These are phyloP conservation scores for Gobio occitaniae DNA, from an alignment of 2,797 vertebrate genomes.

Conservation along the genomic window DNA sequence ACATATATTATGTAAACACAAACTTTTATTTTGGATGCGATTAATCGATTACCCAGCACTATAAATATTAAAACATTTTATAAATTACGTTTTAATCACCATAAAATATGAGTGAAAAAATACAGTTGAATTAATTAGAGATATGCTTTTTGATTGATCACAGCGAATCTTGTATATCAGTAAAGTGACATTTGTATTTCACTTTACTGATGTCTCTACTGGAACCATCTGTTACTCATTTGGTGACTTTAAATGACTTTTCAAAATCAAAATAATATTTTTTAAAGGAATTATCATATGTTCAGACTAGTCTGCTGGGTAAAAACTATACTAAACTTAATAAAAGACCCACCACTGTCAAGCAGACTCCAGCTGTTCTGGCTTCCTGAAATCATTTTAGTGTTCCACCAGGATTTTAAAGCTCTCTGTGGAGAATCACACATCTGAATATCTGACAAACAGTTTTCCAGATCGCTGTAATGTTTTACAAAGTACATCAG, in stretches of 20 bases:
- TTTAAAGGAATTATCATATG: neutral
- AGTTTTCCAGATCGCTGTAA: neutral
- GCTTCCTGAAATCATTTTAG: conserved; percentile 9
- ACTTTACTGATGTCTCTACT: neutral
- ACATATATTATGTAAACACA: no score
- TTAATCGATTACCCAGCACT: no score
- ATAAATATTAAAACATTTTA: no score
- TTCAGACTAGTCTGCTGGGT: conserved; percentile 4
- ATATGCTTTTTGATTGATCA: neutral
- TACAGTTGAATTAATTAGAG: neutral
- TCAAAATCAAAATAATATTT: neutral
- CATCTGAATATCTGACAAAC: conserved; percentile 14
- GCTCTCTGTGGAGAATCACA: neutral
- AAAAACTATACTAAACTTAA: neutral
- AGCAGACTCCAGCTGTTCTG: conserved; percentile 8
- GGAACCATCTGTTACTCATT: neutral
- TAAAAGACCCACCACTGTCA: neutral
- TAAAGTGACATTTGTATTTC: neutral
- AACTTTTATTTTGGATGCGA: no score
- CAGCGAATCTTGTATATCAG: neutral
- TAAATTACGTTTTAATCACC: no score
- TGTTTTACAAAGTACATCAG: neutral
- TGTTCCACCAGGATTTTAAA: conserved; percentile 9
- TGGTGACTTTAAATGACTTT: neutral
- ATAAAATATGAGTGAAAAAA: neutral